Percentiles rank a stretch among this genome's conserved stretches.
Conservation (phyloP, 2,113 vertebrate species). For the Gadus chalcogrammus region DNA sequence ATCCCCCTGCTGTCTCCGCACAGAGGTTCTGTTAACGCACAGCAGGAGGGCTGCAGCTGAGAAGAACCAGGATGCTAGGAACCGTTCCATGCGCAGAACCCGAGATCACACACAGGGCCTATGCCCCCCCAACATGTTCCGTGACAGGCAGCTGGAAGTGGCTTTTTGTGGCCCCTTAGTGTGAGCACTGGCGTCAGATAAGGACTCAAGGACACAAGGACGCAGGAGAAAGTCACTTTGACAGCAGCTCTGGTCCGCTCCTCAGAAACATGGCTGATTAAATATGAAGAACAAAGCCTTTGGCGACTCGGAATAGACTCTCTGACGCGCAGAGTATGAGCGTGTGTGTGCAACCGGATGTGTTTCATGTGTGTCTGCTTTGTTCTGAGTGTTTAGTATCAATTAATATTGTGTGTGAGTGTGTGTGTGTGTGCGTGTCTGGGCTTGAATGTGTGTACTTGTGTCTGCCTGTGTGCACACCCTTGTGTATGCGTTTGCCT, state of each 20-base stretch:
- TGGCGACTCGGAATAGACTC: slow-evolving; percentile 28
- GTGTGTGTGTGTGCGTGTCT: too few relatives aligned
- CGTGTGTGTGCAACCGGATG: too few relatives aligned
- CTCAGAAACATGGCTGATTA: slow-evolving; percentile 32
- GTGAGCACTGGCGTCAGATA: slow-evolving; percentile 19
- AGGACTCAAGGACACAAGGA: slow-evolving; percentile 26
- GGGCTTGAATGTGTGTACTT: too few relatives aligned
- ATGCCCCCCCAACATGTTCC: slow-evolving; percentile 29
- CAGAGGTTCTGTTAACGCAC: too few relatives aligned
- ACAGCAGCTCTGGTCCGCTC: slow-evolving; percentile 26
- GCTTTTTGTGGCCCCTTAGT: slow-evolving; percentile 4
- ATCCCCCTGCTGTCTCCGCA: too few relatives aligned
- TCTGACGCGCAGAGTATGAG: slow-evolving; percentile 28
- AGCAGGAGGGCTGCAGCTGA: too few relatives aligned
- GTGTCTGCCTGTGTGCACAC: too few relatives aligned
- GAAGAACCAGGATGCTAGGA: too few relatives aligned
- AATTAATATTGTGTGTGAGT: too few relatives aligned
- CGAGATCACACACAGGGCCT: slow-evolving; percentile 43
- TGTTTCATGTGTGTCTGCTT: too few relatives aligned
- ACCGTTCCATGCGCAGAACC: not conserved
- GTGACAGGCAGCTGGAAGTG: slow-evolving; percentile 20
- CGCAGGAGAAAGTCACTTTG: slow-evolving; percentile 40
- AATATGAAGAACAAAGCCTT: slow-evolving; percentile 45
- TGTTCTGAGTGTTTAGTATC: not conserved
- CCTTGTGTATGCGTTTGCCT: too few relatives aligned